Conservation (phyloP, 2,797 vertebrate genomes). For the Malurus splendens region DNA sequence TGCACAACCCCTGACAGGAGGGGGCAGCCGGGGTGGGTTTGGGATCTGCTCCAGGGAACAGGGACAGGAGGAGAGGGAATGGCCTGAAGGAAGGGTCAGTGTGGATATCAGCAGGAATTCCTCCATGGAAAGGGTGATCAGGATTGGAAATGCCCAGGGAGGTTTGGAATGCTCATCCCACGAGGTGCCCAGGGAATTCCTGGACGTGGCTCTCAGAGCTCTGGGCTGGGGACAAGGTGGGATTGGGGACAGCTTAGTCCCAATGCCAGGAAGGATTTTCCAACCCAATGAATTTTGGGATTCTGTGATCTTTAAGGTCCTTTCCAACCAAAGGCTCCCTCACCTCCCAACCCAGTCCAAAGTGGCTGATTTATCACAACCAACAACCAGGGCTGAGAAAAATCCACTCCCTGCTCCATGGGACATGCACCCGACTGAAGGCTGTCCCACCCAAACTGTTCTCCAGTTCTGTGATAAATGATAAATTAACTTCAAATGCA, state of each 20-base stretch:
- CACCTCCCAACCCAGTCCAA: not conserved
- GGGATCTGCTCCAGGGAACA: not conserved
- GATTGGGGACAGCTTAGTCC: not conserved
- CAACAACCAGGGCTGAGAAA: not conserved
- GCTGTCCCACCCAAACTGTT: not conserved
- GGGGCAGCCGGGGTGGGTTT: not conserved
- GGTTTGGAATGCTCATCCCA: not conserved
- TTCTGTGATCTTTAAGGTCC: not conserved
- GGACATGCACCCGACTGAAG: not conserved
- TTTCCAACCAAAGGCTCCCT: not conserved
- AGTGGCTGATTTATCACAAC: not conserved
- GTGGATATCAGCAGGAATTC: not conserved
- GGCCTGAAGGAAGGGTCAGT: not conserved
- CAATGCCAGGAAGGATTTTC: not conserved
- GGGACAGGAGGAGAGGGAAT: not conserved
- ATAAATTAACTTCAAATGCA: not conserved
- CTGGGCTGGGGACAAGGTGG: not conserved
- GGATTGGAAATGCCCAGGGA: not conserved
- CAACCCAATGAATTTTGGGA: not conserved
- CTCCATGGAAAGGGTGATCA: rapidly evolving
- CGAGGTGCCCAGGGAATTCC: not conserved
- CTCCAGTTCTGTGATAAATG: rapidly evolving
- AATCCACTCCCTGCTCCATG: not conserved
- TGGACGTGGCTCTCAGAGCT: not conserved
- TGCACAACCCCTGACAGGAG: not conserved